phyloP scores from a whole-genome alignment of 2,113 vertebrate species.

The Platichthys stellatus region DNA sequence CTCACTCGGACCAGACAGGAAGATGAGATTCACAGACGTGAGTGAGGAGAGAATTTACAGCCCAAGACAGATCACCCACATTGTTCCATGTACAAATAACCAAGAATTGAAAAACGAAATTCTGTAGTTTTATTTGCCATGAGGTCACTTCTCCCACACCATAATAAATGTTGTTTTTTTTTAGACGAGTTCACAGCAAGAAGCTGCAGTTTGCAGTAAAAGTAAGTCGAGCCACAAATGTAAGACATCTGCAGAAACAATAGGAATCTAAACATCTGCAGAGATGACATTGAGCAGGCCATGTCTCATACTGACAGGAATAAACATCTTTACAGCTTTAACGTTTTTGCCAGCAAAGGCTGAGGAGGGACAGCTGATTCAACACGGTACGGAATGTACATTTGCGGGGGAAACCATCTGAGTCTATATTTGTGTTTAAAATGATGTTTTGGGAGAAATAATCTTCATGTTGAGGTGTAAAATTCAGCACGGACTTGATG shows the following conservation, averaged over 20 bases:
- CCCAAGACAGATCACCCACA: neutral
- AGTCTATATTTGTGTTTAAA: neutral
- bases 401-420: neutral
- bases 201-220: constrained; percentile 8
- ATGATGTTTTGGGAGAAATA: no score
- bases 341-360: constrained; percentile 1
- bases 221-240: constrained; percentile 14
- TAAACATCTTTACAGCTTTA: constrained; percentile 33
- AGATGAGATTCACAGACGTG: constrained; percentile 17
- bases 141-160: constrained; percentile 12
- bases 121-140: constrained; percentile 9
- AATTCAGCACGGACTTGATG: neutral
- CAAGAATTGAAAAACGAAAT: neutral
- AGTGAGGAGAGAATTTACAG: neutral
- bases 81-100: constrained; percentile 17
- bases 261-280: constrained; percentile 38
- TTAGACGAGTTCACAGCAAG: neutral
- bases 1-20: neutral
- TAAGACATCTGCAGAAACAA: constrained; percentile 62
- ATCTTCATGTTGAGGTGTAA: no score
- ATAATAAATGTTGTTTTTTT: constrained; percentile 6
- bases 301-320: constrained; percentile 57
- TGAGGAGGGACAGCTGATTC: neutral
- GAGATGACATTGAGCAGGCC: constrained; percentile 15
- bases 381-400: neutral